Evolutionary conservation across 2,888 invertebrate species (phyloP).

Genomic region (Thelaira solivaga): DNA sequence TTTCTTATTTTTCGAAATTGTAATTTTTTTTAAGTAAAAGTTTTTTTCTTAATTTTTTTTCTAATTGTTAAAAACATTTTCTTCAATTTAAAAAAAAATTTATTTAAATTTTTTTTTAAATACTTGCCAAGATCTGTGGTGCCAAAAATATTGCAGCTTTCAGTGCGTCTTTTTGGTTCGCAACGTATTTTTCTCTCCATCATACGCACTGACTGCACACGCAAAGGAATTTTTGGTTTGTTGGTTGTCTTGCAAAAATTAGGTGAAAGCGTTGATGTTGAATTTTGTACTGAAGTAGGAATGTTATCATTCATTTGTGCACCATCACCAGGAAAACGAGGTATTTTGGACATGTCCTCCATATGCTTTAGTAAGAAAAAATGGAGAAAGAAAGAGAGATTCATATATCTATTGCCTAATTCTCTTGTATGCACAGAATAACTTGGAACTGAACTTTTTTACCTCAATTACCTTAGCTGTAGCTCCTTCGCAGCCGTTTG

Average conservation of each 20-base stretch:
- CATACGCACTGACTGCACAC: slow-evolving; percentile 75
- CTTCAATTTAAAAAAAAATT: neutral
- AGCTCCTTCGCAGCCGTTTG: too few relatives aligned
- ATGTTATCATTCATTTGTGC: slow-evolving; percentile 71
- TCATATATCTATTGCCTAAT: too few relatives aligned
- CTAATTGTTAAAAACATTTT: too few relatives aligned
- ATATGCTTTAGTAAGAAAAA: slow-evolving; percentile 52
- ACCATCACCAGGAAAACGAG: slow-evolving; percentile 75
- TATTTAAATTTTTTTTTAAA: too few relatives aligned
- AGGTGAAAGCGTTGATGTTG: slow-evolving; percentile 51
- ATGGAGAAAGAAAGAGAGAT: too few relatives aligned
- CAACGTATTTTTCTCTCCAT: slow-evolving; percentile 71
- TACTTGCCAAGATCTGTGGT: slow-evolving; percentile 68
- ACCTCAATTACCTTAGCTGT: slow-evolving; percentile 68
- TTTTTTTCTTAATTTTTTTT: too few relatives aligned
- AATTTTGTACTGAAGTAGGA: slow-evolving; percentile 65
- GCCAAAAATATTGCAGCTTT: slow-evolving; percentile 74
- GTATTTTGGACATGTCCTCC: slow-evolving; percentile 75
- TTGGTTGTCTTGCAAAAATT: slow-evolving; percentile 48
- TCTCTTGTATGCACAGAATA: too few relatives aligned
- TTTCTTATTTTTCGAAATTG: too few relatives aligned
- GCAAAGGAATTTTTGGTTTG: slow-evolving; percentile 68
- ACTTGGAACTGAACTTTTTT: too few relatives aligned
- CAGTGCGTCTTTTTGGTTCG: slow-evolving; percentile 73
- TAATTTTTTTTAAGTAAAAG: too few relatives aligned